Percentiles rank a stretch among this genome's conserved stretches.
Conservation (phyloP, 2,113 vertebrate genomes). For the Lycocorax pyrrhopterus region DNA sequence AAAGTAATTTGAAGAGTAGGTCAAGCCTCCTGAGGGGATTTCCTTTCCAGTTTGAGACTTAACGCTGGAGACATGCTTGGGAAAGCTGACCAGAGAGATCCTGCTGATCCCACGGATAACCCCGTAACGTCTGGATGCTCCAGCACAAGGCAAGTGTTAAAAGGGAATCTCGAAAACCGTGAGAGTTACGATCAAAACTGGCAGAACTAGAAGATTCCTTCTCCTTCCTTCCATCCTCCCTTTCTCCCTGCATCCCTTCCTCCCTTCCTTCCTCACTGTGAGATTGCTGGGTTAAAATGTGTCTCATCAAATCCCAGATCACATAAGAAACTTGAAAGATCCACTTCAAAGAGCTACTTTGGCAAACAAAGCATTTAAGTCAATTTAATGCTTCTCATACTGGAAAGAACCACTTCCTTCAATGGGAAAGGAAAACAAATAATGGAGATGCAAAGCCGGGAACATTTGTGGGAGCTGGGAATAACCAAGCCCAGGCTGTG, state of each 20-base stretch:
- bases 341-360: background rate
- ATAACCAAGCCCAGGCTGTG: background rate
- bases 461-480: background rate
- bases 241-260: background rate
- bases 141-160: background rate
- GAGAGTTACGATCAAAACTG: background rate
- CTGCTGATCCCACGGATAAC: background rate
- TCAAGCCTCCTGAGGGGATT: constrained; percentile 27
- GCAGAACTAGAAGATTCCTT: background rate
- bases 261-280: background rate
- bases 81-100: background rate
- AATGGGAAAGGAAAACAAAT: background rate
- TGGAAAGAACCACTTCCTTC: background rate
- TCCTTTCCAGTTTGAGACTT: constrained; percentile 3
- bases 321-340: constrained; percentile 1
- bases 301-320: background rate
- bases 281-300: background rate
- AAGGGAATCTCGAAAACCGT: background rate
- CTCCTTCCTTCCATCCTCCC: background rate
- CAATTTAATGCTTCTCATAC: background rate
- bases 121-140: background rate
- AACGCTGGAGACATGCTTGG: background rate
- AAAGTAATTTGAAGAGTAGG: constrained; percentile 30
- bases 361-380: background rate
- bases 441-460: background rate